Evolutionary conservation across 2,888 invertebrate species (phyloP), one percentile per base, ranked within the genome.

Genomic region (Galerucella nymphaeae): DNA sequence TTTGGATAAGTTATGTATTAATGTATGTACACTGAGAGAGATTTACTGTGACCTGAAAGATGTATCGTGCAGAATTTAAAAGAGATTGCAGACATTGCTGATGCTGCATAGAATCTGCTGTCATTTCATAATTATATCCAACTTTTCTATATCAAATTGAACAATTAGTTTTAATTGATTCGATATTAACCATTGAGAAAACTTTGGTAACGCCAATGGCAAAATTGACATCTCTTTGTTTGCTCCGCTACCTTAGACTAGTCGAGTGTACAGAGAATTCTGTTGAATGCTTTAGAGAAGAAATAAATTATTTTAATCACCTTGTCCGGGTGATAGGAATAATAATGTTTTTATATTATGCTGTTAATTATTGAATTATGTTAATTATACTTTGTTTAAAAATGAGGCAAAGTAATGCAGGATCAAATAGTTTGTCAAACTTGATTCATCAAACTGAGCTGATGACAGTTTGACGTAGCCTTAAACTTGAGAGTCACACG

Each of bases 251-350:
- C 58, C 41, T 20, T 42, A 66, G 58, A 57, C 66, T 66, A 66
- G 57, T 57, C 57, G 45, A 66, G 66, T 66, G 57, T 45, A 38
- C 16, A 57, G 41, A 18, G 23, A 58, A 58, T 42, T 66, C 66
- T 57, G 66, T 66, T 66, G 58, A 8, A 2, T 42, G 1, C 45
- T 57, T 57, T 66, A 14, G 13, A 66, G 16, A 66, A 68, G 53
- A 68, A 68, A 62, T 62, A 68, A 68, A 68, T 62, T 62, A 62
- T 62, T 18, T 16, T 53, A 68, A 61, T 68, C 57, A 53, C 61
- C 53, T 61, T 68, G 68, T 68, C 62, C 62, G 62, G 62, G 9
- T 53, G 61, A 68, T 50, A 62, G 61, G 20, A 68, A 62, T 62
- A 53, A 41, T 41, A 62, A 68, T 41, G 42, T 68, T 68, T 50